Percentiles rank a stretch among this genome's conserved stretches.
Conservation (phyloP, 2,888 invertebrate species). For the Scaptomyza parva region DNA sequence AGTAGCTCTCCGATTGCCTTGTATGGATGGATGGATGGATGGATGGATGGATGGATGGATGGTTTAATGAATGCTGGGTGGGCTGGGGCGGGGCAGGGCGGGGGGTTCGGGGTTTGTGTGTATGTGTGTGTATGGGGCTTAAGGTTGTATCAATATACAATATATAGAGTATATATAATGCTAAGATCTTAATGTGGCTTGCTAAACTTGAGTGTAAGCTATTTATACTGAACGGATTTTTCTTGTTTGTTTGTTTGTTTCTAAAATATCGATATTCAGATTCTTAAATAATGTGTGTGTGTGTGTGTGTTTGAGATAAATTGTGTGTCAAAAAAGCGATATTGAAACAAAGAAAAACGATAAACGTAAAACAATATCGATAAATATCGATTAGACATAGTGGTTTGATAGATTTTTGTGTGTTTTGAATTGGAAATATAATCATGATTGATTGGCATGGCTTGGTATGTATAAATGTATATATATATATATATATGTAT, state of each 20-base stretch:
- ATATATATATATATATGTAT: neutral
- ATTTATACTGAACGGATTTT: constrained; percentile 51
- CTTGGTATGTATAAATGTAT: neutral
- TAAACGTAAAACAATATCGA: constrained; percentile 13
- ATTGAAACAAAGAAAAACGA: constrained; percentile 23
- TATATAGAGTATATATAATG: constrained; percentile 23
- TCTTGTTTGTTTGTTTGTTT: constrained; percentile 2
- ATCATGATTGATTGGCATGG: constrained; percentile 25
- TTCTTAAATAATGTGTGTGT: constrained; percentile 41
- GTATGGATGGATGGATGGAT: constrained; percentile 7
- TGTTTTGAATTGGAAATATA: constrained; percentile 18
- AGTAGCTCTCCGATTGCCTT: constrained; percentile 59
- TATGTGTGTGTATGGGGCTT: neutral
- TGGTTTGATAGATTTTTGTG: neutral
- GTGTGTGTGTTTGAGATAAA: constrained; percentile 26
- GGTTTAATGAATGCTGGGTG: constrained; percentile 3
- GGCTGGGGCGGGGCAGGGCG: neutral
- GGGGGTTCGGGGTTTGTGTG: neutral
- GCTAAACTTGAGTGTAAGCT: constrained; percentile 27
- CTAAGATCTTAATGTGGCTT: constrained; percentile 43
- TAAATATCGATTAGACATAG: neutral
- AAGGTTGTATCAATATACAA: constrained; percentile 20
- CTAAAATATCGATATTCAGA: constrained; percentile 40
- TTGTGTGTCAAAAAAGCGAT: constrained; percentile 18
- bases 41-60: no score